These are phyloP conservation scores for Sebastes elongatus DNA, from an alignment of 2,797 vertebrate genomes.

Conservation along the genomic window DNA sequence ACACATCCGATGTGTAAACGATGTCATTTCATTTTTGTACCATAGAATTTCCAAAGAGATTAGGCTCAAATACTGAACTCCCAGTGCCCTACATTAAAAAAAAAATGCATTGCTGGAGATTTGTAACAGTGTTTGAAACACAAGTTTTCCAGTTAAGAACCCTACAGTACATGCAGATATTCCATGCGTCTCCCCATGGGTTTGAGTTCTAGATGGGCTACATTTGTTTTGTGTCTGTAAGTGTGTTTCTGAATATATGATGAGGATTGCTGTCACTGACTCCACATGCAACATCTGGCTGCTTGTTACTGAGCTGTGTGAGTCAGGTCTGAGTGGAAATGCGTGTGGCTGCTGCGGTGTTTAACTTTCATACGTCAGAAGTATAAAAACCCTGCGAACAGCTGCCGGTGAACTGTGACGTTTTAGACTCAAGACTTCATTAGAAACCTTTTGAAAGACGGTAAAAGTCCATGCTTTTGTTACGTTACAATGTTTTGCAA, in stretches of 20 bases:
- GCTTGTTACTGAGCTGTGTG: not conserved
- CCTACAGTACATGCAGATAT: not conserved
- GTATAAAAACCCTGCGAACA: not conserved
- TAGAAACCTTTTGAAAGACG: not conserved
- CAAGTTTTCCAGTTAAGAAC: not conserved
- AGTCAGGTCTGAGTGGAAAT: not conserved
- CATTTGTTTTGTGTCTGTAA: not conserved
- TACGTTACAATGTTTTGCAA: not conserved
- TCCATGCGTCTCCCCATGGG: not conserved
- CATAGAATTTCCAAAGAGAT: not conserved
- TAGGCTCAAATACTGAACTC: not conserved
- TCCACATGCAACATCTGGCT: constrained; percentile 11
- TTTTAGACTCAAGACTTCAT: not conserved
- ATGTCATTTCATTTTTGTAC: not conserved
- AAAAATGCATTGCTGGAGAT: not conserved
- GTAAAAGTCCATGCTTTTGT: not conserved
- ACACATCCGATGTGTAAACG: not conserved
- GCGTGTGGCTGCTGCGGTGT: not conserved
- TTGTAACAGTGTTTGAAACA: not conserved
- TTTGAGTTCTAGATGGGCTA: not conserved
- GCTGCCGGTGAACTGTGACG: not conserved
- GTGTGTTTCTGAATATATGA: constrained; percentile 27
- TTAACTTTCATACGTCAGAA: not conserved
- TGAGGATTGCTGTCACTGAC: not conserved
- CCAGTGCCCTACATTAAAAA: not conserved